A percentile compares a stretch with the other conserved stretches of the same genome.
These are phyloP conservation scores for Mellivora capensis DNA, from an alignment of 2,113 vertebrate genomes.

Conservation along the genomic window DNA sequence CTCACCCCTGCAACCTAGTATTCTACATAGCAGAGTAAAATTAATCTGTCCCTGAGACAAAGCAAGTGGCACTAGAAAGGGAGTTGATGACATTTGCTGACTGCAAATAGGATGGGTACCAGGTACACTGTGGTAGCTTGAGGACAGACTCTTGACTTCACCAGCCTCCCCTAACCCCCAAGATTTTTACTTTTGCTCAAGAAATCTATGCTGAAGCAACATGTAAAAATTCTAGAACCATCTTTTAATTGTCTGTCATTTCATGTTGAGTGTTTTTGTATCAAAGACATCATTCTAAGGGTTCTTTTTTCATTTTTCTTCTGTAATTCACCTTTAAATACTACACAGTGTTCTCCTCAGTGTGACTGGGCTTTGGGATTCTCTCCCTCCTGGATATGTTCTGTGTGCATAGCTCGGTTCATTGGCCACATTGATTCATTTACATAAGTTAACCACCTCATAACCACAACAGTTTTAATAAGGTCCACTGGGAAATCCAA, in stretches of 20 bases:
- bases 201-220: not conserved
- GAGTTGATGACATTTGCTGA: not conserved
- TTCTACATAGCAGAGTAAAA: not conserved
- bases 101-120: not conserved
- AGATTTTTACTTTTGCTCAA: not conserved
- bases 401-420: not conserved
- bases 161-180: not conserved
- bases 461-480: constrained; percentile 60
- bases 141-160: not conserved
- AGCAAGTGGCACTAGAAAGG: not conserved
- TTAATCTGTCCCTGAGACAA: not conserved
- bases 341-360: not conserved
- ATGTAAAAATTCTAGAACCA: not conserved
- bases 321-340: not conserved
- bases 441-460: constrained; percentile 39
- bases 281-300: not conserved
- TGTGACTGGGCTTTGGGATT: not conserved
- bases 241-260: not conserved
- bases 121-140: not conserved
- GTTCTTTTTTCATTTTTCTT: not conserved
- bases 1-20: not conserved
- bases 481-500: constrained; percentile 42
- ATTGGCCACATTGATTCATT: constrained; percentile 7
- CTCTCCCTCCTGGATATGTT: not conserved
- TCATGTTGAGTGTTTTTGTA: not conserved